These are phyloP conservation scores for Frankliniella fusca DNA, from an alignment of 2,888 invertebrate species.

Conservation along the genomic window DNA sequence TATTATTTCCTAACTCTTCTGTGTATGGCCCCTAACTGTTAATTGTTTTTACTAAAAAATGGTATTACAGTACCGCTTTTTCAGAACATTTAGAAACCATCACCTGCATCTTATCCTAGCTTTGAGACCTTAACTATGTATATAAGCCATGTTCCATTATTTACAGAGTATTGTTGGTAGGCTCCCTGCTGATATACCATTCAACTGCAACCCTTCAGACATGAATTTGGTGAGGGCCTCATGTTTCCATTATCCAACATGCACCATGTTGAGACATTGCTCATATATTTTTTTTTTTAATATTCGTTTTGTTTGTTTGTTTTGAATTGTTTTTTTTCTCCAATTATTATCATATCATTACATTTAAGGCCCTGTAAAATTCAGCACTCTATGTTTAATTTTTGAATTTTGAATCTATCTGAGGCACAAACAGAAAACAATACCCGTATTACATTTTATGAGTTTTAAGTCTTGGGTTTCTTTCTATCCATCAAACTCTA, in stretches of 20 bases:
- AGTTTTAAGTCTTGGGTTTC: too few species aligned
- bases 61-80: not conserved
- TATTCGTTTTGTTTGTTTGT: not conserved
- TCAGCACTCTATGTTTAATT: too few species aligned
- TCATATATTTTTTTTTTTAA: not conserved
- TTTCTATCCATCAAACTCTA: too few species aligned
- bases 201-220: slow-evolving; percentile 19
- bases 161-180: slow-evolving; percentile 18
- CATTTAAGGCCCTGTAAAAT: too few species aligned
- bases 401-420: too few species aligned
- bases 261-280: not conserved
- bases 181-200: not conserved
- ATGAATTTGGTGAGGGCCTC: slow-evolving; percentile 12
- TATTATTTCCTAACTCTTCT: slow-evolving; percentile 22
- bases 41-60: not conserved
- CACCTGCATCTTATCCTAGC: not conserved
- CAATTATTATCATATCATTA: too few species aligned
- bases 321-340: not conserved
- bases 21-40: not conserved
- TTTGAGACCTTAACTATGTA: not conserved
- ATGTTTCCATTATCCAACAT: not conserved
- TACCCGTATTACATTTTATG: too few species aligned
- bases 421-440: too few species aligned
- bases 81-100: not conserved
- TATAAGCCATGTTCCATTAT: slow-evolving; percentile 11